A percentile compares a stretch with the other conserved stretches of the same genome.
phyloP scores from a whole-genome alignment of 2,888 invertebrate genomes.

The Chrysotoxum bicinctum region DNA sequence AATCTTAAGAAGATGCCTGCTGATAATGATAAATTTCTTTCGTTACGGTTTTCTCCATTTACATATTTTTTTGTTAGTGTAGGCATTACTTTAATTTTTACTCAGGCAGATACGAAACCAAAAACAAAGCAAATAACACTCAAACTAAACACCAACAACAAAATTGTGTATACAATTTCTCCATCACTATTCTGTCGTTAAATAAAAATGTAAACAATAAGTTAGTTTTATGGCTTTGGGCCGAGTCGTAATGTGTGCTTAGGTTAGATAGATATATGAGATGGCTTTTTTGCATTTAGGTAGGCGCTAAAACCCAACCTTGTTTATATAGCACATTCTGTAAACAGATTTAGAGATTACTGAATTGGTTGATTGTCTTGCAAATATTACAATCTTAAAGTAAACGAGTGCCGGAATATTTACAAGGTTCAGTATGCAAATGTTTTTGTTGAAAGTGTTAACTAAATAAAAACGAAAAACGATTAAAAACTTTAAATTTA shows the following conservation, averaged over 20 bases:
- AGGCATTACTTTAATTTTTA: neutral
- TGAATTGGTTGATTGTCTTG: neutral
- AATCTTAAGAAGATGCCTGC: neutral
- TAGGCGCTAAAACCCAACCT: neutral
- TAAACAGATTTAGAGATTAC: neutral
- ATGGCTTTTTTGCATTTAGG: neutral
- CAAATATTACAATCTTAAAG: neutral
- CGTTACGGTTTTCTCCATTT: slow-evolving; percentile 12
- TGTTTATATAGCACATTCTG: neutral
- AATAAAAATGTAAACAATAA: slow-evolving; percentile 6
- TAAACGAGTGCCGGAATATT: neutral
- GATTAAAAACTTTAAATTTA: neutral
- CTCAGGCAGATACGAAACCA: neutral
- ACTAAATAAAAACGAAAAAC: neutral
- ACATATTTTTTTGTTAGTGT: slow-evolving; percentile 7
- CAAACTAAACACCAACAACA: neutral
- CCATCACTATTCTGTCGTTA: neutral
- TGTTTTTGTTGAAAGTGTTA: neutral
- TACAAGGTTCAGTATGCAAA: neutral
- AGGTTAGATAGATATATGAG: neutral
- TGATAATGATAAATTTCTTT: slow-evolving; percentile 3
- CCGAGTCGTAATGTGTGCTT: neutral
- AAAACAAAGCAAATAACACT: neutral
- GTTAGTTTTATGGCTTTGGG: neutral
- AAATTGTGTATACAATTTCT: neutral